phyloP scores from a whole-genome alignment of 2,113 vertebrate genomes.

The Otolemur garnettii region DNA sequence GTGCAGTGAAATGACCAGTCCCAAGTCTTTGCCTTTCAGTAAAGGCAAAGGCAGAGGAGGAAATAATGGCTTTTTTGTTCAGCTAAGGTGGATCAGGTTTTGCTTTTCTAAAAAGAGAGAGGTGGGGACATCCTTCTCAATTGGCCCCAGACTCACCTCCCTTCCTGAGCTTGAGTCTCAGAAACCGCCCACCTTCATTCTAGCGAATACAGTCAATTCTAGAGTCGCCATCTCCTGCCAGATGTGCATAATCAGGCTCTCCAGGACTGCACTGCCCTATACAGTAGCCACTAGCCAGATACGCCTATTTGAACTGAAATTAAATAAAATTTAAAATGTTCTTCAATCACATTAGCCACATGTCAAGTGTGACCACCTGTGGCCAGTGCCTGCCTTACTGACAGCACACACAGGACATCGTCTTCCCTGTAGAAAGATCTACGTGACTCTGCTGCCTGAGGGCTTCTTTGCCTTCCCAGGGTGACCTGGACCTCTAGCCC shows the following conservation, averaged over 20 bases:
- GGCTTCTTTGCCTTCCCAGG: neutral
- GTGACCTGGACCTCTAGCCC: neutral
- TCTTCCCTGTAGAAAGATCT: neutral
- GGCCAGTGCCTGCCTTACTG: neutral
- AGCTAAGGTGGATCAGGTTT: neutral
- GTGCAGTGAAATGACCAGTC: neutral
- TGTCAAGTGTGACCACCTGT: neutral
- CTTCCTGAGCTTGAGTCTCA: neutral
- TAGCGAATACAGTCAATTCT: neutral
- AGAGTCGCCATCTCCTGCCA: neutral
- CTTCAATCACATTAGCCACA: neutral
- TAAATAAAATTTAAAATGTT: neutral
- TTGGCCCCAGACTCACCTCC: neutral
- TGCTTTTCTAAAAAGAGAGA: neutral
- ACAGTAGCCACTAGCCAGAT: no score
- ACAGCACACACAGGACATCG: neutral
- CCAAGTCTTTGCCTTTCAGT: neutral
- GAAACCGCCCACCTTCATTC: neutral
- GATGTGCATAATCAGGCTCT: neutral
- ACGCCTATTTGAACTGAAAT: neutral
- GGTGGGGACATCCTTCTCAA: neutral
- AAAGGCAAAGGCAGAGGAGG: neutral
- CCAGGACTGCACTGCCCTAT: neutral
- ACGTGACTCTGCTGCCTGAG: fast-evolving
- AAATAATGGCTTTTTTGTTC: neutral